Percentiles rank a stretch among this genome's conserved stretches.
These are phyloP conservation scores for Delia radicum DNA, from an alignment of 1,140 invertebrate genomes.

Conservation along the genomic window DNA sequence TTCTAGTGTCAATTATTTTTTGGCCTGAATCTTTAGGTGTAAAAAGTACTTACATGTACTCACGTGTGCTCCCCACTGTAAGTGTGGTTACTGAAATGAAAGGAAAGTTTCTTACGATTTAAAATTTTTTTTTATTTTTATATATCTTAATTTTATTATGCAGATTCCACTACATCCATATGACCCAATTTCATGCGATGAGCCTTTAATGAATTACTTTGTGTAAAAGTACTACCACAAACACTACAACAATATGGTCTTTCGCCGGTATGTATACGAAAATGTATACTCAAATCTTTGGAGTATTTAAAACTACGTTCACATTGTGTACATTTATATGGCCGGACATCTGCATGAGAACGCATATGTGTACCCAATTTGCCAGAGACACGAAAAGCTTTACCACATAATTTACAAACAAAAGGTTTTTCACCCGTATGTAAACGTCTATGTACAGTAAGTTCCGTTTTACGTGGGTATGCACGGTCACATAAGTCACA, in stretches of 20 bases:
- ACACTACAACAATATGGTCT: neutral
- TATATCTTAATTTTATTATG: too few relatives aligned
- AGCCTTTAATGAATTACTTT: neutral
- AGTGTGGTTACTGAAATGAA: too few relatives aligned
- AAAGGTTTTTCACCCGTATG: slow-evolving; percentile 71
- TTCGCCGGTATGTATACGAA: neutral
- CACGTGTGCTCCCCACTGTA: too few relatives aligned
- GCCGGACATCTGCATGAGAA: neutral
- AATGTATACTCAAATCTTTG: slow-evolving; percentile 3
- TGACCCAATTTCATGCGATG: neutral
- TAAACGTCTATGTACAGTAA: slow-evolving; percentile 66
- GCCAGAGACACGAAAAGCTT: slow-evolving; percentile 61
- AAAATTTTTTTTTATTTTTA: too few relatives aligned
- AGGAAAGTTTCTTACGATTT: too few relatives aligned
- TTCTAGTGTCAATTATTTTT: too few relatives aligned
- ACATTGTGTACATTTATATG: slow-evolving; percentile 5
- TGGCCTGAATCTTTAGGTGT: too few relatives aligned
- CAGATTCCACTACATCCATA: neutral
- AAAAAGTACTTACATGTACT: too few relatives aligned
- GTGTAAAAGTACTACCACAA: slow-evolving; percentile 4
- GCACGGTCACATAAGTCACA: slow-evolving; percentile 83
- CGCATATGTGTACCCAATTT: slow-evolving; percentile 58
- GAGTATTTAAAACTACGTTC: slow-evolving; percentile 13
- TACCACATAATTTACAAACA: slow-evolving; percentile 57
- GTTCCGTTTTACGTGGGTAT: slow-evolving; percentile 66